Evolutionary conservation across 2,888 invertebrate genomes (phyloP).

Genomic region (Apamea crenata): DNA sequence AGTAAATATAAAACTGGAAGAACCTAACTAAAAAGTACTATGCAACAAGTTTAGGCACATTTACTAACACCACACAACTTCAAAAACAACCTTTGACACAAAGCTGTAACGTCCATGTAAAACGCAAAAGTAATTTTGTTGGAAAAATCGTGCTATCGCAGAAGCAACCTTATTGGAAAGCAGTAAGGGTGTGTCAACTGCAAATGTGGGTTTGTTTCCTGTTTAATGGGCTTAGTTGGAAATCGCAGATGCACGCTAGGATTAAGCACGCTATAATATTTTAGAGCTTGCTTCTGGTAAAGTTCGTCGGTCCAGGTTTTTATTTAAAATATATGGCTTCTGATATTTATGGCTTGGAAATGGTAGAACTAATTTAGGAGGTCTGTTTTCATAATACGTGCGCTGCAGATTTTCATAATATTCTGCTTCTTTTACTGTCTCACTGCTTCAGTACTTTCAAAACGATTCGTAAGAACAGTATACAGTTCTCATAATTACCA

Average conservation of each 20-base stretch:
- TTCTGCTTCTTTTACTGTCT: not conserved
- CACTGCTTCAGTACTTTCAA: not conserved
- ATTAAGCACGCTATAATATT: slow-evolving; percentile 65
- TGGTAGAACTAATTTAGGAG: slow-evolving; percentile 21
- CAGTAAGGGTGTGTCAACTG: slow-evolving; percentile 18
- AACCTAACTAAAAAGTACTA: slow-evolving; percentile 49
- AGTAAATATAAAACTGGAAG: slow-evolving; percentile 45
- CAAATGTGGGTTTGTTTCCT: slow-evolving; percentile 50
- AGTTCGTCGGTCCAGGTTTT: slow-evolving; percentile 48
- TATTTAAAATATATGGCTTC: slow-evolving; percentile 42
- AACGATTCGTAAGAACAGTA: not conserved
- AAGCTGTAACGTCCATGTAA: not conserved
- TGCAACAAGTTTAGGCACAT: slow-evolving; percentile 61
- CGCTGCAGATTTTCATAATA: not conserved
- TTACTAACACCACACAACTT: not conserved
- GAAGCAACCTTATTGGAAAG: slow-evolving; percentile 27
- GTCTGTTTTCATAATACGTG: slow-evolving; percentile 21
- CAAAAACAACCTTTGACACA: slow-evolving; percentile 28
- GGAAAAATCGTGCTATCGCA: not conserved
- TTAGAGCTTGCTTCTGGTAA: slow-evolving; percentile 55
- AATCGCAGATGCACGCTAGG: slow-evolving; percentile 65
- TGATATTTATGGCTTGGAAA: slow-evolving; percentile 52
- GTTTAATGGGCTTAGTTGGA: slow-evolving; percentile 64
- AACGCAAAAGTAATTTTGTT: slow-evolving; percentile 29
- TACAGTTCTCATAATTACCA: too few relatives aligned